Evolutionary conservation across 2,113 vertebrate genomes (phyloP).

Genomic region (Hepsetus odoe): DNA sequence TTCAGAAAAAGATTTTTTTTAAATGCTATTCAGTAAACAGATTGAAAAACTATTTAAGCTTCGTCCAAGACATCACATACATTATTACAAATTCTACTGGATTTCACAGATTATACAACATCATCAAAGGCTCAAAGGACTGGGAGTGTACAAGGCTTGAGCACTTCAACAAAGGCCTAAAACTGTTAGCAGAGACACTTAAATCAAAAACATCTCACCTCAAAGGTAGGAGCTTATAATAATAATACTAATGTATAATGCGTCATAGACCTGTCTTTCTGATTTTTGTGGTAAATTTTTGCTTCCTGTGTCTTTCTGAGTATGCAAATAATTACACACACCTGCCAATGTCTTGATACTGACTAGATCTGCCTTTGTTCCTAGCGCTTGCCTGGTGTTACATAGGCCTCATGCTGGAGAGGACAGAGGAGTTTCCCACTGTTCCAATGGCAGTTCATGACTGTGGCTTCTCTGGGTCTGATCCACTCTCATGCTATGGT

Average conservation of each 20-base stretch:
- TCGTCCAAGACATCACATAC: neutral
- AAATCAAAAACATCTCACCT: slow-evolving; percentile 74
- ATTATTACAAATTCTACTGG: slow-evolving; percentile 2
- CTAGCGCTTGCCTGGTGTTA: slow-evolving; percentile 83
- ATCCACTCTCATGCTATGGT: slow-evolving; percentile 80
- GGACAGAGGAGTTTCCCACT: slow-evolving; percentile 76
- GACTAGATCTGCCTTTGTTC: slow-evolving; percentile 12
- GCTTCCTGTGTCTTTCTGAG: neutral
- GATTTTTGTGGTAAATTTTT: neutral
- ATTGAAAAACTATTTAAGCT: neutral
- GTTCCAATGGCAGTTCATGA: slow-evolving; percentile 80
- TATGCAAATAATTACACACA: neutral
- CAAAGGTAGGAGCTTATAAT: slow-evolving; percentile 68
- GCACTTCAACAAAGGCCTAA: slow-evolving; percentile 80
- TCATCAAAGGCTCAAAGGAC: slow-evolving; percentile 74
- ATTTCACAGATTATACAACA: slow-evolving; percentile 76
- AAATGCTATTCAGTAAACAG: neutral
- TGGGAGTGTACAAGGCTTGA: slow-evolving; percentile 76
- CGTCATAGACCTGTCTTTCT: slow-evolving; percentile 5
- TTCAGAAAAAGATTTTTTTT: neutral
- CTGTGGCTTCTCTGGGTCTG: slow-evolving; percentile 78
- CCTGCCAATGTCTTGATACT: neutral
- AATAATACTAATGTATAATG: neutral
- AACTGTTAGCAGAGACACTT: slow-evolving; percentile 77
- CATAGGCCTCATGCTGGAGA: slow-evolving; percentile 82